These are phyloP conservation scores for Toxonevra muliebris DNA, from an alignment of 2,888 invertebrate species.

Conservation along the genomic window DNA sequence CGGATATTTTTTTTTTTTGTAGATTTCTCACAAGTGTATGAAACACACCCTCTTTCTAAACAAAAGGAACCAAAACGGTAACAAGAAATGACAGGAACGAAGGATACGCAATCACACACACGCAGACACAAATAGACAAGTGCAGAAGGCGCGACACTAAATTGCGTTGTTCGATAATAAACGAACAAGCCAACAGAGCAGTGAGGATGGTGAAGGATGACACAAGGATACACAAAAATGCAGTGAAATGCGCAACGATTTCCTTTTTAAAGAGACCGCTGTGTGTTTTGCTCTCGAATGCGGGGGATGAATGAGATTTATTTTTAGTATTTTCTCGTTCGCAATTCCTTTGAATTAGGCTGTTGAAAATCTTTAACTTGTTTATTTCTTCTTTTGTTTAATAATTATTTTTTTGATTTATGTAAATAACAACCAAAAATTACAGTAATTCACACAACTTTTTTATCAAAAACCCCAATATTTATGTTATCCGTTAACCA, in stretches of 20 bases:
- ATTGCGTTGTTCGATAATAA: no score
- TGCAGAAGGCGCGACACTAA: no score
- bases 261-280: no score
- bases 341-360: background rate
- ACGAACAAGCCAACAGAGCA: no score
- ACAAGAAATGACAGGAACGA: background rate
- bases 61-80: background rate
- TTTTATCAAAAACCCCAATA: background rate
- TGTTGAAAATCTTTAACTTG: background rate
- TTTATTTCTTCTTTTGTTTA: no score
- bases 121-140: no score
- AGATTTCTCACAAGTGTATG: background rate
- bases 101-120: no score
- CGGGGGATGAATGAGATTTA: background rate
- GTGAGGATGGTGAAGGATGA: background rate
- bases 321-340: background rate
- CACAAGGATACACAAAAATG: background rate
- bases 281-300: background rate
- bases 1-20: slow-evolving; percentile 6
- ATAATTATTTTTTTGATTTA: no score
- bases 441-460: no score
- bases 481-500: background rate
- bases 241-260: background rate
- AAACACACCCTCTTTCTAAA: slow-evolving; percentile 22
- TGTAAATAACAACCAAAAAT: slow-evolving; percentile 2